Base-by-base conservation (phyloP, 2,888 invertebrate species). In the Agriopis marginaria region DNA sequence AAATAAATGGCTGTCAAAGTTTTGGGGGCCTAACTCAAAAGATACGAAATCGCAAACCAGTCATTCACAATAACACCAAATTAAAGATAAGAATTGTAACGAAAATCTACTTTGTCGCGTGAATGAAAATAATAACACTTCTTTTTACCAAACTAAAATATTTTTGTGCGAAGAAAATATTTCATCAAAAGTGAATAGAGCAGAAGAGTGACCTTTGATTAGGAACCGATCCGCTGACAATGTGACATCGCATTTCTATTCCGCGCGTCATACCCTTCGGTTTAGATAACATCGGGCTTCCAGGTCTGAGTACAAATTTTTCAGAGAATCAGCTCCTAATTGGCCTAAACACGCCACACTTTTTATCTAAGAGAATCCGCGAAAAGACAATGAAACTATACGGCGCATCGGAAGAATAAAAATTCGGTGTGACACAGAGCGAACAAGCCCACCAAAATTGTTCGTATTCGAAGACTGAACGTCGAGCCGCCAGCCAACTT, bases 221-320 rank as follows among this genome's bases (percentile, higher is more conserved):
- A 66, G 63, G 71, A 44, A 62, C 53, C 65, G 55, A 60, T 66
- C 63, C 66, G 40, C 64, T 64, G 64, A 53, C 66, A 68, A 68
- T 56, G 71, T 70, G 58, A 45, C 66, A 66, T 54, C 56, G 32
- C 44, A 56, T 61, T 66, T 54, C 47, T 39, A 47, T 51, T 40
- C 58, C 11, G 6, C 42, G 40, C 32, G 3, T 40, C 32, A 12
- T 23, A 50, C 63, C 39, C 45, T 63, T 45, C 32, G 44, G 61
- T 49, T 56, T 44, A 11, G 62, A 62, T 56, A 67, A 39, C 51
- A 58, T 58, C 56, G 63, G 65, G 60, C 64, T 50, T 64, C 68
- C 45, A 32, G 23, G 3, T 5, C 45, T 12, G 45, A 58, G n/a
- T 7, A 58, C 0, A 6, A 32, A 5, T 32, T 45, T 0, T 32